phyloP scores from a whole-genome alignment of 2,797 vertebrate genomes.

The Pseudopleuronectes americanus region DNA sequence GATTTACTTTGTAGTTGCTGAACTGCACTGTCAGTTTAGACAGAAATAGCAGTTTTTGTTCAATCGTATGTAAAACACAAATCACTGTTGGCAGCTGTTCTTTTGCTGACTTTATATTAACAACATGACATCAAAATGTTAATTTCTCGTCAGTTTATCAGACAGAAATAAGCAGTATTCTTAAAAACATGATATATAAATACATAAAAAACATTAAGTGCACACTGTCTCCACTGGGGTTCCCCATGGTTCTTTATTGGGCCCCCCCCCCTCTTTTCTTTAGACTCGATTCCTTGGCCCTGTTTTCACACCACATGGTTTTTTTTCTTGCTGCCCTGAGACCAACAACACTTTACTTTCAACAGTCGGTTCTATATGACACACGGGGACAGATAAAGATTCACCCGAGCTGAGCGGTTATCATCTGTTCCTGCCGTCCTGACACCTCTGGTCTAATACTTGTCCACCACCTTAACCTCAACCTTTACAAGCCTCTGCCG shows the following conservation, averaged over 20 bases:
- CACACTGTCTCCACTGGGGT: slow-evolving; percentile 11
- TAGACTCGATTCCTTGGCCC: slow-evolving; percentile 17
- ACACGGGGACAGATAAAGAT: slow-evolving; percentile 31
- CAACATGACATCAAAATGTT: too few species aligned
- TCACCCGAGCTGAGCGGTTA: slow-evolving; percentile 32
- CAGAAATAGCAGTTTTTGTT: too few species aligned
- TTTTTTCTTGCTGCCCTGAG: slow-evolving; percentile 30
- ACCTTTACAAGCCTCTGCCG: slow-evolving; percentile 33
- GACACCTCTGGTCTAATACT: slow-evolving; percentile 36
- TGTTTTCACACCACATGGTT: slow-evolving; percentile 17
- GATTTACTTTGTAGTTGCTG: too few species aligned
- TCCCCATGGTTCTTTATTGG: slow-evolving; percentile 39
- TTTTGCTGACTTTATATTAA: too few species aligned
- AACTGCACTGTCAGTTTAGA: too few species aligned
- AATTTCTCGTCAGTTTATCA: too few species aligned
- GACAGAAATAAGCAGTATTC: not conserved
- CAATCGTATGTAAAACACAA: not conserved
- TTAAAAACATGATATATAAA: not conserved
- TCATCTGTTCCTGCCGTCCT: slow-evolving; percentile 36
- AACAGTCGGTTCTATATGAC: slow-evolving; percentile 24
- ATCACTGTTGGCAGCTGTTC: too few species aligned
- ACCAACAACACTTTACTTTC: slow-evolving; percentile 25
- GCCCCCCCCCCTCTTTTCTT: slow-evolving; percentile 12
- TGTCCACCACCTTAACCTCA: slow-evolving; percentile 37
- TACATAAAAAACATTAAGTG: not conserved